Conservation (phyloP, 1,140 invertebrate genomes). For the Sweltsa coloradensis region DNA sequence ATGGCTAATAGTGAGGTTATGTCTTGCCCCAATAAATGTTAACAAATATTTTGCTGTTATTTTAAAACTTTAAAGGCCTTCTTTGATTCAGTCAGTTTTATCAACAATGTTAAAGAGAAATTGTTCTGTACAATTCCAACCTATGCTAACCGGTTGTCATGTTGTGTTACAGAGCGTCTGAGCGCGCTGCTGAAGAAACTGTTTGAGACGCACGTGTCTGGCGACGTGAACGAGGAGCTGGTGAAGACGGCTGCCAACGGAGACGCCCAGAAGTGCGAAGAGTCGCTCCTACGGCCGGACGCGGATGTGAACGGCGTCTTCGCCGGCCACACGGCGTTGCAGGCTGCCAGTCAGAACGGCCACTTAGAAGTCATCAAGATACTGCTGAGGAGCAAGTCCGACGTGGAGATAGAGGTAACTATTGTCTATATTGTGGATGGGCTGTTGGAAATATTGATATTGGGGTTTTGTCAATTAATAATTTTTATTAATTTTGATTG, state of each 20-base stretch:
- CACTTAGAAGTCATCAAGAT: constrained; percentile 90
- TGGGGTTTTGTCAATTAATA: too few relatives aligned
- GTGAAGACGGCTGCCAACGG: constrained; percentile 95
- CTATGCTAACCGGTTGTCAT: too few relatives aligned
- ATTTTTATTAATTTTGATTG: too few relatives aligned
- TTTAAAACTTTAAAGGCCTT: too few relatives aligned
- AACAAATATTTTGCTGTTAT: too few relatives aligned
- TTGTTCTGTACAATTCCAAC: too few relatives aligned
- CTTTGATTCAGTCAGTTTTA: too few relatives aligned
- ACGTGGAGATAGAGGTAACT: constrained; percentile 79
- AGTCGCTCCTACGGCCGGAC: constrained; percentile 63
- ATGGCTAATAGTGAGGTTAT: too few relatives aligned
- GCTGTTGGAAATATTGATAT: too few relatives aligned
- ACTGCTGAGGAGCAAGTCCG: constrained; percentile 70
- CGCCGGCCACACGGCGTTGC: constrained; percentile 89
- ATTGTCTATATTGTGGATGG: too few relatives aligned
- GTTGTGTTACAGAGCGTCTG: constrained; percentile 51
- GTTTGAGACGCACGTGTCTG: constrained; percentile 90
- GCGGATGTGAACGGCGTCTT: constrained; percentile 92
- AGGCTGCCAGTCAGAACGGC: constrained; percentile 93
- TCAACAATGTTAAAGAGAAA: too few relatives aligned
- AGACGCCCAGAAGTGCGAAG: constrained; percentile 80
- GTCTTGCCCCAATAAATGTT: too few relatives aligned
- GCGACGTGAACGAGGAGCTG: constrained; percentile 92
- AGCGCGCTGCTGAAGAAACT: constrained; percentile 90